Base-by-base conservation (phyloP, 2,797 vertebrate species). In the Scolopax bukidnonensis region DNA sequence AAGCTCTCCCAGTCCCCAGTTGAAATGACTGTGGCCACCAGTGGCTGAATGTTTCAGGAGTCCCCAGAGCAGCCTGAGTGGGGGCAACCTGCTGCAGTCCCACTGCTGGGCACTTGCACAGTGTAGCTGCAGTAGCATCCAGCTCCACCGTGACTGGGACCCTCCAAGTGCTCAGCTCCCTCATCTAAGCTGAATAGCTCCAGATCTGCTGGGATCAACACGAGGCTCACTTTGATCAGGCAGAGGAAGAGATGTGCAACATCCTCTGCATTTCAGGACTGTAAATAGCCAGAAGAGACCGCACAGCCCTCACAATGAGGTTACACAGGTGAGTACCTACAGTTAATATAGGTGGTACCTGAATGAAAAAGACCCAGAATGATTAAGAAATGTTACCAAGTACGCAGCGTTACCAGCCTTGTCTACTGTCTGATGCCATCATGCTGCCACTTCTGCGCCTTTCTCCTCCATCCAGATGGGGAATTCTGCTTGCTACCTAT, bases 111-210 rank as follows among this genome's bases (percentile, higher is more conserved):
- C 16, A 41, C 33, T 32, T 40, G 27, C 40, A 45, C 19, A 3
- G 17, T 2, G 8, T 7, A 59, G 36, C 28, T 84, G 33, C 28
- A 41, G 45, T 3, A 54, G 6, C 27, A 27, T 18, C 28, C 1
- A 0, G 30, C 13, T 12, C 15, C 61, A 57, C 16, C 27, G 2
- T 0, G 0, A 5, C 38, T 76, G 45, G 30, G 30, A 27, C 28
- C 20, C 16, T 54, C 50, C 50, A 57, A 10, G 54, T 27, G 11
- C 43, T 77, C 59, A 47, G 9, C 27, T 33, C 33, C 36, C 47
- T 54, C 68, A 14, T 8, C 12, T 53, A 27, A 84, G 21, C n/a
- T 48, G 30, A 63, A 56, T 21, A 79, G 51, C 30, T 75, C 36
- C 27, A 56, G 12, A 15, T 45, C 41, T 65, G 12, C 18, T n/a